These are phyloP conservation scores for Dendronephthya gigantea DNA, from an alignment of 64 coral and sea anemone species.

Conservation along the genomic window DNA sequence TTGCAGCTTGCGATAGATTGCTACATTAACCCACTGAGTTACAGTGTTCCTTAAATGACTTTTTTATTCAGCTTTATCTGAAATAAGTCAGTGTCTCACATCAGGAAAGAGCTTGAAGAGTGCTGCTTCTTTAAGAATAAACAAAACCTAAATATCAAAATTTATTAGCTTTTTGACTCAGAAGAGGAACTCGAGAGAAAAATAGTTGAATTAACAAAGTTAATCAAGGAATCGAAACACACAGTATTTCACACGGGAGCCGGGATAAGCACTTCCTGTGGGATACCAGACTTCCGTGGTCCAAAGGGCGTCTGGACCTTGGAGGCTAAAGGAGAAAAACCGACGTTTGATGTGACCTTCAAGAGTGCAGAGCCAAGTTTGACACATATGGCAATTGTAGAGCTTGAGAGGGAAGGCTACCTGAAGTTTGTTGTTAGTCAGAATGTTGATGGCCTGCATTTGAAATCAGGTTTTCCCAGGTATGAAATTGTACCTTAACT, in stretches of 20 bases:
- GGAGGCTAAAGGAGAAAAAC: slow-evolving; percentile 76
- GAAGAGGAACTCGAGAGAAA: slow-evolving; percentile 53
- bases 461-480: slow-evolving; percentile 88
- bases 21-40: no score
- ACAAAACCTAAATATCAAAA: not conserved
- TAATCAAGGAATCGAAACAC: slow-evolving; percentile 53
- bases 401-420: slow-evolving; percentile 65
- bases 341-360: slow-evolving; percentile 82
- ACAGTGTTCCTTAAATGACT: no score
- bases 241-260: slow-evolving; percentile 88
- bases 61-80: no score
- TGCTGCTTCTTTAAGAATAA: no score
- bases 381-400: slow-evolving; percentile 91
- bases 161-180: slow-evolving; percentile 58
- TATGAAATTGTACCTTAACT: no score
- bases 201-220: slow-evolving; percentile 51
- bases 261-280: slow-evolving; percentile 74
- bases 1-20: no score
- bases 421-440: slow-evolving; percentile 82
- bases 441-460: slow-evolving; percentile 91
- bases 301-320: slow-evolving; percentile 97
- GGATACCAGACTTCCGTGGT: slow-evolving; percentile 94
- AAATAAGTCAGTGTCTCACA: no score
- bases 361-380: slow-evolving; percentile 60
- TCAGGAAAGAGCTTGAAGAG: no score